Percentiles rank a stretch among this genome's conserved stretches.
Conservation (phyloP, 2,797 vertebrate species). For the Gallinago stenura region DNA sequence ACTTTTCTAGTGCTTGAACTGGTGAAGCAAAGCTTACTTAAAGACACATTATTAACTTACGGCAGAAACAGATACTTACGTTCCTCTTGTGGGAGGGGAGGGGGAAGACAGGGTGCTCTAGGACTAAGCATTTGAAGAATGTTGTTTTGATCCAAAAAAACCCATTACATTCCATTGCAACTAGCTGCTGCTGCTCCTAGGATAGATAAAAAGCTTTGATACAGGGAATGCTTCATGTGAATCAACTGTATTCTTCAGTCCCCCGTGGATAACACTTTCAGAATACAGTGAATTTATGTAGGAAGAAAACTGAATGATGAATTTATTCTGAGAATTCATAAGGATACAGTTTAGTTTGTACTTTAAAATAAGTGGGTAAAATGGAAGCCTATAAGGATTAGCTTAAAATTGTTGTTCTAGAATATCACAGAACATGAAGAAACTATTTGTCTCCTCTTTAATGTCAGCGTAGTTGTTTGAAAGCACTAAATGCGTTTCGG, state of each 20-base stretch:
- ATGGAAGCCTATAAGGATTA: background rate
- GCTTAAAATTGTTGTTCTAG: background rate
- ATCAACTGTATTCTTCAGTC: background rate
- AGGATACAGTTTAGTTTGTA: background rate
- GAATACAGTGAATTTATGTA: background rate
- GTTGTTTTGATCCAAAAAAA: background rate
- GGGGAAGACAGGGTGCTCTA: background rate
- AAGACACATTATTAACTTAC: background rate
- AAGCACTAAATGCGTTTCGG: background rate
- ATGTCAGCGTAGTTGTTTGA: background rate
- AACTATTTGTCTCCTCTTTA: background rate
- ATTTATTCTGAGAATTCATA: background rate
- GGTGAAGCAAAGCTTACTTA: background rate
- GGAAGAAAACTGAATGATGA: background rate
- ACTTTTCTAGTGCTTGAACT: background rate
- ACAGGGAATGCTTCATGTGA: background rate
- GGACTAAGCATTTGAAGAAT: slow-evolving; percentile 22
- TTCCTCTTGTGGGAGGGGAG: background rate
- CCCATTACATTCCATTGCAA: background rate
- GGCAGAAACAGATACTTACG: background rate
- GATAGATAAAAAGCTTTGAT: background rate
- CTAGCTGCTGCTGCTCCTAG: background rate
- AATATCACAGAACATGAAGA: background rate
- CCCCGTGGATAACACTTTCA: background rate
- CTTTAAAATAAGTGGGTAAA: background rate